A percentile compares a stretch with the other conserved stretches of the same genome.
Conservation (phyloP, 2,888 invertebrate genomes). For the Spodoptera exigua region DNA sequence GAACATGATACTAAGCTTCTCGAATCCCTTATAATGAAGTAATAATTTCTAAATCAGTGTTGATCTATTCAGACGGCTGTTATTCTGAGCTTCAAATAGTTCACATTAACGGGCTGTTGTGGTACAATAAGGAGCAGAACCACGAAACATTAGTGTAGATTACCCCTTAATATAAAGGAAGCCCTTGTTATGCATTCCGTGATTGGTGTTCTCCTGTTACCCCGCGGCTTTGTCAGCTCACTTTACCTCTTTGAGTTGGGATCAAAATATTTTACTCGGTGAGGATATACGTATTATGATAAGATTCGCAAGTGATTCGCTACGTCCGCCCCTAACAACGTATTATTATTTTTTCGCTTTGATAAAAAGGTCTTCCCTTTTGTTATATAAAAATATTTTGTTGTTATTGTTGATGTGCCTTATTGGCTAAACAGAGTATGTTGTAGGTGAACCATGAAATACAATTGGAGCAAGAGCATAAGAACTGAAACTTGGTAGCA, state of each 20-base stretch:
- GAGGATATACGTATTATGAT: slow-evolving; percentile 57
- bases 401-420: slow-evolving; percentile 23
- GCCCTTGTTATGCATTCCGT: slow-evolving; percentile 66
- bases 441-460: slow-evolving; percentile 9
- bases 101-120: slow-evolving; percentile 34
- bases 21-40: slow-evolving; percentile 33
- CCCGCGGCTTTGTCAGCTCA: slow-evolving; percentile 61
- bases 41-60: slow-evolving; percentile 41
- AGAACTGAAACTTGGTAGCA: not conserved
- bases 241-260: slow-evolving; percentile 51
- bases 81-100: slow-evolving; percentile 34
- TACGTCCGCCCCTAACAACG: slow-evolving; percentile 26
- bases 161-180: slow-evolving; percentile 50
- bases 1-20: slow-evolving; percentile 25
- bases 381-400: slow-evolving; percentile 29
- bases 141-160: slow-evolving; percentile 46
- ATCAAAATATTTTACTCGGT: slow-evolving; percentile 61
- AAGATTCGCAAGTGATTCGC: slow-evolving; percentile 52
- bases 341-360: slow-evolving; percentile 47
- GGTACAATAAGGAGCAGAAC: slow-evolving; percentile 35
- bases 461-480: slow-evolving; percentile 2
- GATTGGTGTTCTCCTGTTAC: slow-evolving; percentile 60
- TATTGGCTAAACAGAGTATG: slow-evolving; percentile 17
- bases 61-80: slow-evolving; percentile 23
- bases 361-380: slow-evolving; percentile 25